Evolutionary conservation across 2,888 invertebrate genomes (phyloP).

Genomic region (Morpho deidamia): DNA sequence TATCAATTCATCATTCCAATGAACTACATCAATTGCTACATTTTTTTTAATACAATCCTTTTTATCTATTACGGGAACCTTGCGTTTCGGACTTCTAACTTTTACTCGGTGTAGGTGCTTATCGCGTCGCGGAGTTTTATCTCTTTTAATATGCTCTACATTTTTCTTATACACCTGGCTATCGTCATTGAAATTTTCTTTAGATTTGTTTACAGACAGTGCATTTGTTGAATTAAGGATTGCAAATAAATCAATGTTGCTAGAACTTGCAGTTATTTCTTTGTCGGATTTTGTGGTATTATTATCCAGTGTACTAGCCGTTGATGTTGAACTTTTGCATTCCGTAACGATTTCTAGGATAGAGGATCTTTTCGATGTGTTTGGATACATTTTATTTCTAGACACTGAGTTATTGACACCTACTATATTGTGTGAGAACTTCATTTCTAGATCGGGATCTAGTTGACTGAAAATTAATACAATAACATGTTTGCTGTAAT

Average conservation of each 20-base stretch:
- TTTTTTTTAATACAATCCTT: conserved; percentile 27
- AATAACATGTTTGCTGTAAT: neutral
- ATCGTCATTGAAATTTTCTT: conserved; percentile 12
- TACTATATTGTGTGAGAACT: conserved; percentile 24
- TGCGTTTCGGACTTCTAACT: conserved; percentile 59
- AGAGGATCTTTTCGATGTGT: conserved; percentile 37
- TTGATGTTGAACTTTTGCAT: conserved; percentile 35
- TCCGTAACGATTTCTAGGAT: conserved; percentile 37
- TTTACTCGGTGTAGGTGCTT: conserved; percentile 52
- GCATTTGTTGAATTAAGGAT: conserved; percentile 14
- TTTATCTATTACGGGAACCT: conserved; percentile 30
- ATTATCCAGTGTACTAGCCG: conserved; percentile 22
- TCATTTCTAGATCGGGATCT: conserved; percentile 32
- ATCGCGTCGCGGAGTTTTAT: conserved; percentile 39
- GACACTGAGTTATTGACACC: conserved; percentile 29
- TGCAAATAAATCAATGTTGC: conserved; percentile 43
- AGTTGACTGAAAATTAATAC: conserved; percentile 30
- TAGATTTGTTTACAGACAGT: neutral
- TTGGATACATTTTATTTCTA: conserved; percentile 37
- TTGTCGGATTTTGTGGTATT: conserved; percentile 37
- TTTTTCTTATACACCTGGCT: conserved; percentile 23
- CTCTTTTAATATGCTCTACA: conserved; percentile 26
- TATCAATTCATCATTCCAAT: conserved; percentile 43
- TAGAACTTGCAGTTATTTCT: conserved; percentile 47
- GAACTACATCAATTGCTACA: conserved; percentile 31